Evolutionary conservation across 2,797 vertebrate species (phyloP).

Genomic region (Sphenopsis melanotis): DNA sequence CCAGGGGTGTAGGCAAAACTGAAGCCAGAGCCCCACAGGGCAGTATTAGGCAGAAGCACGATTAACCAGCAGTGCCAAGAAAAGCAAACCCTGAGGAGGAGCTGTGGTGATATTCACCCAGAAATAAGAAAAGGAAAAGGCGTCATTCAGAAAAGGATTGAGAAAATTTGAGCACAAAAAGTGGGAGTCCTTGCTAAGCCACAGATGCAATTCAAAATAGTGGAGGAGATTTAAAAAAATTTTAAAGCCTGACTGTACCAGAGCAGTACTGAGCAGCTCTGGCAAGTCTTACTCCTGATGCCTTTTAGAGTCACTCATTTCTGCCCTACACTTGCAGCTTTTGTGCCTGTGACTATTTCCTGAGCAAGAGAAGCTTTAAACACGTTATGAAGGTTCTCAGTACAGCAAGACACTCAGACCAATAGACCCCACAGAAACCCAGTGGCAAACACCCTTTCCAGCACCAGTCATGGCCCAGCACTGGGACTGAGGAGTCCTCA

Average conservation of each 20-base stretch:
- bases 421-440: neutral
- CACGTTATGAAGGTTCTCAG: neutral
- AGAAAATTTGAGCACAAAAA: neutral
- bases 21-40: constrained; percentile 29
- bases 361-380: neutral
- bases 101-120: neutral
- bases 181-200: neutral
- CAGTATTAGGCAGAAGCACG: neutral
- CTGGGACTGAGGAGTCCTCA: rapidly evolving
- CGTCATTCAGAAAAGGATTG: neutral
- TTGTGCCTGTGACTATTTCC: neutral
- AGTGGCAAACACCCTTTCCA: neutral
- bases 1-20: neutral
- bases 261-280: neutral
- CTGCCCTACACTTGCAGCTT: neutral
- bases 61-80: neutral
- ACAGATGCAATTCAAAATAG: neutral
- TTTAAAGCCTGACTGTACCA: neutral
- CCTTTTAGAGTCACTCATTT: neutral
- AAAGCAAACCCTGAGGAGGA: neutral
- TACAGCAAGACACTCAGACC: neutral
- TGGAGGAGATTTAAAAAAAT: neutral
- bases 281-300: neutral
- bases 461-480: neutral
- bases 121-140: neutral